Evolutionary conservation across 1,140 invertebrate species (phyloP).

Genomic region (Meloidogyne hapla): DNA sequence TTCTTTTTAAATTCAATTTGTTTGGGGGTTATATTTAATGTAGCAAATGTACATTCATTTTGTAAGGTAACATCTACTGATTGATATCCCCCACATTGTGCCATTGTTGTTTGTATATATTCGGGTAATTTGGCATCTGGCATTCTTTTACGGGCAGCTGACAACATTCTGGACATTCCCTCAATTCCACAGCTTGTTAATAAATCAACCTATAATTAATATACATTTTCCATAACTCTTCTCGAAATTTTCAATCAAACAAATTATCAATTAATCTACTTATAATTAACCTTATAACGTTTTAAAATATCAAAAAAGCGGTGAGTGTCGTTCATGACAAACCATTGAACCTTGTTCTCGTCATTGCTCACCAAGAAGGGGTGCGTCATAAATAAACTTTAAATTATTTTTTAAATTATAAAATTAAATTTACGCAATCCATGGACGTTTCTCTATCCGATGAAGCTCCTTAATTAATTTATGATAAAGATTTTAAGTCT

Average conservation of each 20-base stretch:
- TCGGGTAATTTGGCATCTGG: conserved; percentile 28
- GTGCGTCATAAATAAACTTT: conserved; percentile 27
- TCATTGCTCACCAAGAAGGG: conserved; percentile 28
- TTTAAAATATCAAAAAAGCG: conserved; percentile 33
- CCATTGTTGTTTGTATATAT: conserved; percentile 34
- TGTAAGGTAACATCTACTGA: conserved; percentile 25
- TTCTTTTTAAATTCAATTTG: conserved; percentile 18
- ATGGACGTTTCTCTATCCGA: conserved; percentile 19
- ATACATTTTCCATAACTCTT: not conserved
- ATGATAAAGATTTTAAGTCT: not conserved
- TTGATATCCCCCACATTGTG: conserved; percentile 29
- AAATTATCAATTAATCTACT: conserved; percentile 13
- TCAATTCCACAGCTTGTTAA: conserved; percentile 24
- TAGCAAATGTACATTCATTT: conserved; percentile 23
- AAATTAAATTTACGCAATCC: conserved; percentile 17
- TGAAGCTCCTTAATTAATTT: conserved; percentile 25
- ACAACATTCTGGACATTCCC: conserved; percentile 25
- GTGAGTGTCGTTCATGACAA: conserved; percentile 26
- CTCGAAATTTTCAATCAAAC: conserved; percentile 9
- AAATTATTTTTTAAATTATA: not conserved
- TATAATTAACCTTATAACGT: conserved; percentile 23
- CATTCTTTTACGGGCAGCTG: not conserved
- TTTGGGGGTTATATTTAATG: conserved; percentile 13
- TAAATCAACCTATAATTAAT: conserved; percentile 26
- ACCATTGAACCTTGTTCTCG: conserved; percentile 22